Conservation (phyloP, 2,888 invertebrate species). For the Acronicta leporina region DNA sequence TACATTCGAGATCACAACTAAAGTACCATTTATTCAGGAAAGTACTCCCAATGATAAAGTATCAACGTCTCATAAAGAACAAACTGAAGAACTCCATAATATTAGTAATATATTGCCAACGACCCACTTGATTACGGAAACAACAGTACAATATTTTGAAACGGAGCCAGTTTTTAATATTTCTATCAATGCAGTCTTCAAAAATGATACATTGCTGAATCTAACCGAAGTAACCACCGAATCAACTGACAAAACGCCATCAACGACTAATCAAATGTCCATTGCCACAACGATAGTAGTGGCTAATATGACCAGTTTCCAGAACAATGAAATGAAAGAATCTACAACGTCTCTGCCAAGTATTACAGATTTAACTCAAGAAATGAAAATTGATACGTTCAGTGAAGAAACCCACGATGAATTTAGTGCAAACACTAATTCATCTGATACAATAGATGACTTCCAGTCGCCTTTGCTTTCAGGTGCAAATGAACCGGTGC, state of each 20-base stretch:
- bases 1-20: conserved; percentile 74
- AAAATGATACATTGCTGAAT: conserved; percentile 16
- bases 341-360: conserved; percentile 8
- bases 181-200: conserved; percentile 13
- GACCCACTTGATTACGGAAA: conserved; percentile 23
- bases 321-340: conserved; percentile 13
- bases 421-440: conserved; percentile 58
- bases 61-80: conserved; percentile 10
- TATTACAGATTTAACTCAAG: conserved; percentile 17
- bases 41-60: conserved; percentile 37
- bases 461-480: conserved; percentile 83
- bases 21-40: conserved; percentile 65
- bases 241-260: conserved; percentile 27
- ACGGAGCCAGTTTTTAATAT: conserved; percentile 33
- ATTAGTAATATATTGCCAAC: conserved; percentile 27
- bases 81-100: conserved; percentile 29
- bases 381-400: conserved; percentile 25
- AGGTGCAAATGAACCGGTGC: conserved; percentile 80
- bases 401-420: conserved; percentile 52
- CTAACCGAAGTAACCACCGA: conserved; percentile 3
- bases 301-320: conserved; percentile 25
- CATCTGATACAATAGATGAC: conserved; percentile 72
- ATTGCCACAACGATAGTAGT: conserved; percentile 14
- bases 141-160: conserved; percentile 25
- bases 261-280: conserved; percentile 34